phyloP scores from a whole-genome alignment of 2,113 vertebrate species.

The Terrapene triunguis region DNA sequence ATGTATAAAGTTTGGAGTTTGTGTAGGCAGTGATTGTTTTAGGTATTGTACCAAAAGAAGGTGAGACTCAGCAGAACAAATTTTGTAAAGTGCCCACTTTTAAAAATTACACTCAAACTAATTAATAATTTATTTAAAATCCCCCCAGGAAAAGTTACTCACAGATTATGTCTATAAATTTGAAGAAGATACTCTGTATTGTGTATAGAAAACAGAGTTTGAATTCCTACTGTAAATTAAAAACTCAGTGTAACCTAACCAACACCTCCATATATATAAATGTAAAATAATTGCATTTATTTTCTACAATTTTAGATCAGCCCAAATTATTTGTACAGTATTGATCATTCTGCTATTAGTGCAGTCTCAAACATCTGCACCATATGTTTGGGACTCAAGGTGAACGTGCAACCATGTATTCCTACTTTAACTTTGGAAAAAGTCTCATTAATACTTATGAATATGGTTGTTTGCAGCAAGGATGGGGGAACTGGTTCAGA shows the following conservation, averaged over 20 bases:
- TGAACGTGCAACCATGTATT: neutral
- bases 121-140: fast-evolving
- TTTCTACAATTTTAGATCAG: neutral
- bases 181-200: neutral
- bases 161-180: neutral
- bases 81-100: neutral
- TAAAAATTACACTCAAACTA: neutral
- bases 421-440: neutral
- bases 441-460: neutral
- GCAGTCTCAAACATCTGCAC: neutral
- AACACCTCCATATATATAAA: neutral
- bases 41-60: neutral
- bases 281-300: neutral
- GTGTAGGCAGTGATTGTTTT: fast-evolving
- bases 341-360: neutral
- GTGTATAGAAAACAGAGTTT: neutral
- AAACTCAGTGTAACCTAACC: neutral
- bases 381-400: fast-evolving
- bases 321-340: neutral
- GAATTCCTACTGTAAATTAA: neutral
- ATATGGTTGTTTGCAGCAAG: neutral
- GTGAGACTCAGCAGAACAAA: neutral
- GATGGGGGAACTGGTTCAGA: neutral
- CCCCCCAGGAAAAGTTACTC: neutral
- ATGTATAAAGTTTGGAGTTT: neutral